phyloP scores from a whole-genome alignment of 2,888 invertebrate species.

The Matsumyia berberina region DNA sequence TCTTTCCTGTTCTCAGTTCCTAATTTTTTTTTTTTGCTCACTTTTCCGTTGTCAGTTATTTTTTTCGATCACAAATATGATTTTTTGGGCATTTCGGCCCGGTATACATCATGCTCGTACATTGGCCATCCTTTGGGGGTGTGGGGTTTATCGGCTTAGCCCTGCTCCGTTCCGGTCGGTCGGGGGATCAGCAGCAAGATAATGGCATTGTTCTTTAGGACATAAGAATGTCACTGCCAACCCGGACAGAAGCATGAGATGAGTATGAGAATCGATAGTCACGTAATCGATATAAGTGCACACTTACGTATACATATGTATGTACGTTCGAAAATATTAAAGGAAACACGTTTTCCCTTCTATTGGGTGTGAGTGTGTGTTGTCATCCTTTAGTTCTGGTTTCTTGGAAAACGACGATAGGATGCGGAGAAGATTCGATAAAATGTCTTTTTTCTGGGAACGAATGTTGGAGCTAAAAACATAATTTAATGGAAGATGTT shows the following conservation, averaged over 20 bases:
- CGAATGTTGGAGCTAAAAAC: constrained; percentile 41
- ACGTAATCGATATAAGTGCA: constrained; percentile 74
- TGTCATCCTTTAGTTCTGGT: constrained; percentile 3
- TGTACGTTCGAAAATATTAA: constrained; percentile 55
- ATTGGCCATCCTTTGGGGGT: constrained; percentile 4
- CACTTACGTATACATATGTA: constrained; percentile 28
- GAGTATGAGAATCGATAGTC: constrained; percentile 59
- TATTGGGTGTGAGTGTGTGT: not conserved
- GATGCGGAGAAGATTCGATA: constrained; percentile 1
- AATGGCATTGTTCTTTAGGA: constrained; percentile 64
- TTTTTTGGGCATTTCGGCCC: constrained; percentile 26
- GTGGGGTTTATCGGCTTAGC: constrained; percentile 10
- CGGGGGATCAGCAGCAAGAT: constrained; percentile 44
- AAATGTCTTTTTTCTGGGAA: constrained; percentile 17
- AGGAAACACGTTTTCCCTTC: constrained; percentile 32
- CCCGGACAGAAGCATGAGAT: constrained; percentile 2
- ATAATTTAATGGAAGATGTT: constrained; percentile 65
- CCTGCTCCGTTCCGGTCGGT: not conserved
- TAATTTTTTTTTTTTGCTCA: constrained; percentile 18
- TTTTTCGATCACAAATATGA: constrained; percentile 40
- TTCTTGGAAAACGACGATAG: constrained; percentile 10
- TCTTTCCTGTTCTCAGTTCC: constrained; percentile 28
- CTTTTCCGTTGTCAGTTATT: constrained; percentile 15
- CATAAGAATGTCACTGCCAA: constrained; percentile 66
- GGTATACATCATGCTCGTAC: not conserved